phyloP scores from a whole-genome alignment of 92 coral and sea anemone genomes.

The Montipora capitata region DNA sequence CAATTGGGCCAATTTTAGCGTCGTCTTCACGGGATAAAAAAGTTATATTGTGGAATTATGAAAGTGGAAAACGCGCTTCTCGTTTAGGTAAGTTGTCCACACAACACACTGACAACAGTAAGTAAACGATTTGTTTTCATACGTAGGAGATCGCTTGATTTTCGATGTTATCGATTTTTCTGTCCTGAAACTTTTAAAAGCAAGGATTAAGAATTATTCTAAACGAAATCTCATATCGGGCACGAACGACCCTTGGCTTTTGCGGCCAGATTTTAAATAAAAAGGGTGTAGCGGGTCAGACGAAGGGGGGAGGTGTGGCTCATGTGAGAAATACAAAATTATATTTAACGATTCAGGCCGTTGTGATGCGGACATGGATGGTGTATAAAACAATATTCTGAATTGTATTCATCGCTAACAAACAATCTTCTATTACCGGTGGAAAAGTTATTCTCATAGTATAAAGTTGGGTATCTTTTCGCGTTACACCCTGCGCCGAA shows the following conservation, averaged over 20 bases:
- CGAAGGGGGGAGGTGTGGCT: neutral
- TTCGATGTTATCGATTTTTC: neutral
- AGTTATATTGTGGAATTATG: constrained; percentile 91
- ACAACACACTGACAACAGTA: neutral
- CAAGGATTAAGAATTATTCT: neutral
- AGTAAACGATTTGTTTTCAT: neutral
- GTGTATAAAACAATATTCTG: no score
- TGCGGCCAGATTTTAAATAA: neutral
- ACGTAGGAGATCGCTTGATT: neutral
- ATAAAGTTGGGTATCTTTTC: neutral
- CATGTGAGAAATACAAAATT: neutral
- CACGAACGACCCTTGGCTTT: neutral
- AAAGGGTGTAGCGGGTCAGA: neutral
- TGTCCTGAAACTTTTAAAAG: neutral
- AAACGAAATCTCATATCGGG: neutral
- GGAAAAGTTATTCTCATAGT: no score
- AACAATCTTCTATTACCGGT: no score
- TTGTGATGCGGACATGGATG: no score
- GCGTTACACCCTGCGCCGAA: no score
- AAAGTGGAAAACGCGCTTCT: constrained; percentile 89
- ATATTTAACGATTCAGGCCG: no score
- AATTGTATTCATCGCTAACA: no score
- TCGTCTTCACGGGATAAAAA: constrained; percentile 85
- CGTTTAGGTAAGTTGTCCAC: constrained; percentile 83
- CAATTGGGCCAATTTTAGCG: constrained; percentile 87